Percentiles rank a stretch among this genome's conserved stretches.
Conservation (phyloP, 2,888 invertebrate genomes). For the Chalcosyrphus nemorum region DNA sequence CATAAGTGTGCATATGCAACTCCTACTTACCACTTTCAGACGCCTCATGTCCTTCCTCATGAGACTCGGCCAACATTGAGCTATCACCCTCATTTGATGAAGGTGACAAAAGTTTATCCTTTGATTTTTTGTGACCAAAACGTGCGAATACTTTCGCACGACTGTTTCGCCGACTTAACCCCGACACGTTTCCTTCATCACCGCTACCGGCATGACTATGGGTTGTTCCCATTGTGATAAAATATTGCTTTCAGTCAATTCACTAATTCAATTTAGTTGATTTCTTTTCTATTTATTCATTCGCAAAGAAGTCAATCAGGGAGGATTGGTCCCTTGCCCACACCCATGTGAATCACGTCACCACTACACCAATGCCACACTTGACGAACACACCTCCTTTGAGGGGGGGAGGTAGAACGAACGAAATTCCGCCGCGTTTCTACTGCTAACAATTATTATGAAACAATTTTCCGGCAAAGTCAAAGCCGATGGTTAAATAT, state of each 20-base stretch:
- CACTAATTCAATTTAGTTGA: conserved; percentile 2
- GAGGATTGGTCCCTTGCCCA: background rate
- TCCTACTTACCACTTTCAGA: conserved; percentile 61
- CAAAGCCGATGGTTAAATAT: conserved; percentile 22
- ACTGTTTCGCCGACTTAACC: conserved; percentile 75
- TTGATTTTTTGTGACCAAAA: conserved; percentile 78
- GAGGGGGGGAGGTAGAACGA: too few species aligned
- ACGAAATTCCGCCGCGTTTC: conserved; percentile 17
- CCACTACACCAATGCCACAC: background rate
- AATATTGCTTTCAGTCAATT: background rate
- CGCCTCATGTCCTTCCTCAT: conserved; percentile 59
- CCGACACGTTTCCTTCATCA: conserved; percentile 43
- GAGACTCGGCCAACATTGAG: conserved; percentile 48
- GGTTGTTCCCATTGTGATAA: conserved; percentile 41
- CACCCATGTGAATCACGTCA: conserved; percentile 18
- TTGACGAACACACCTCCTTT: conserved; percentile 41
- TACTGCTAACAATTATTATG: conserved; percentile 45
- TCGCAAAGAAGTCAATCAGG: background rate
- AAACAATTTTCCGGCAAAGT: conserved; percentile 28
- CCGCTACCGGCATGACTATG: conserved; percentile 39
- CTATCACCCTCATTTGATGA: conserved; percentile 55
- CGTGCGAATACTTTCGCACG: conserved; percentile 79
- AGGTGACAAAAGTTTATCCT: conserved; percentile 74
- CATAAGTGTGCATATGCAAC: background rate
- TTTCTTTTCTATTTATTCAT: background rate